Percentiles rank a stretch among this genome's conserved stretches.
phyloP scores from a whole-genome alignment of 2,888 invertebrate genomes.

The Dasypogon diadema region DNA sequence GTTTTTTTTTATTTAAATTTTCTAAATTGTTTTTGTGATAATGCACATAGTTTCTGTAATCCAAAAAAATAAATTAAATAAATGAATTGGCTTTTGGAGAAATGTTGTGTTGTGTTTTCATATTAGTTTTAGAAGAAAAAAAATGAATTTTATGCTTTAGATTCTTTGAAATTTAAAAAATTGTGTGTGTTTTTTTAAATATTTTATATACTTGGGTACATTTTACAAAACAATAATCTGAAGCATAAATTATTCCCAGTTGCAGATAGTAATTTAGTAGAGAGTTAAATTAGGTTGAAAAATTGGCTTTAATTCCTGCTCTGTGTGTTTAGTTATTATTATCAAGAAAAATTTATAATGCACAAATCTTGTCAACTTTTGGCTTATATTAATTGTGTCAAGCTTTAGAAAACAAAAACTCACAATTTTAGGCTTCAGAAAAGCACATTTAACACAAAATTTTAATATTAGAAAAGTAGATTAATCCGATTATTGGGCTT shows the following conservation, averaged over 20 bases:
- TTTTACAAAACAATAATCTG: too few species aligned
- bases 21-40: slow-evolving; percentile 18
- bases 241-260: not conserved
- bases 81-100: slow-evolving; percentile 39
- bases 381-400: slow-evolving; percentile 6
- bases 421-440: not conserved
- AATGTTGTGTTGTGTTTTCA: slow-evolving; percentile 36
- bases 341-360: slow-evolving; percentile 4
- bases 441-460: not conserved
- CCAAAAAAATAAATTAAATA: slow-evolving; percentile 17
- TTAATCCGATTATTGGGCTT: too few species aligned
- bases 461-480: too few species aligned
- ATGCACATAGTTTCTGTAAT: slow-evolving; percentile 41
- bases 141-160: not conserved
- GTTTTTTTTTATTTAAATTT: slow-evolving; percentile 16
- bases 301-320: slow-evolving; percentile 42
- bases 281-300: slow-evolving; percentile 13
- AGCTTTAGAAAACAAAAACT: not conserved
- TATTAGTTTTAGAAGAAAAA: not conserved
- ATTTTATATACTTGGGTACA: too few species aligned
- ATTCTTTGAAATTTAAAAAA: too few species aligned
- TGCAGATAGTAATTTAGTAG: slow-evolving; percentile 14
- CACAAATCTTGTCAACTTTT: too few species aligned
- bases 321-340: slow-evolving; percentile 13
- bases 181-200: too few species aligned